These are phyloP conservation scores for Drosophila saltans DNA, from an alignment of 1,140 invertebrate species.

Conservation along the genomic window DNA sequence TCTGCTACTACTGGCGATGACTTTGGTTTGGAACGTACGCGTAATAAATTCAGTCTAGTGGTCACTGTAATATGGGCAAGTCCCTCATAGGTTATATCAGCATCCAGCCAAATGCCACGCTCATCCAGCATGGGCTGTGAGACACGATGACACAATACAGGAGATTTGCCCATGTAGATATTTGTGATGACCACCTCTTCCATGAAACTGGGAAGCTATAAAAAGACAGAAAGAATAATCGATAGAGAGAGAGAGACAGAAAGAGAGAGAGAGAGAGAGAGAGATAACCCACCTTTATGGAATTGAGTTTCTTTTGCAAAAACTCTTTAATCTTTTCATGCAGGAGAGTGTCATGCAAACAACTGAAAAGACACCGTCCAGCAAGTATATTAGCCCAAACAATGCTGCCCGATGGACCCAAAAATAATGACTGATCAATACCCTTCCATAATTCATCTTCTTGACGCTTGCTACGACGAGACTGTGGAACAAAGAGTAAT, in stretches of 20 bases:
- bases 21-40: conserved; percentile 84
- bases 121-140: conserved; percentile 91
- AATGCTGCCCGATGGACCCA: conserved; percentile 81
- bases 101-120: conserved; percentile 95
- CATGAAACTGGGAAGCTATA: conserved; percentile 92
- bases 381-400: conserved; percentile 91
- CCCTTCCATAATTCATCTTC: conserved; percentile 82
- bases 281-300: conserved; percentile 87
- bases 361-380: conserved; percentile 91
- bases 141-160: conserved; percentile 90
- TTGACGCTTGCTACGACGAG: conserved; percentile 70
- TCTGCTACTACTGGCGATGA: conserved; percentile 32
- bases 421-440: conserved; percentile 76
- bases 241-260: too few species aligned
- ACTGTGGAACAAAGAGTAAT: conserved; percentile 31
- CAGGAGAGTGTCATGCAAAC: conserved; percentile 87
- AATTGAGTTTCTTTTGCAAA: conserved; percentile 93
- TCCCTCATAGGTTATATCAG: conserved; percentile 95
- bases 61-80: conserved; percentile 95
- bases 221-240: fast-evolving
- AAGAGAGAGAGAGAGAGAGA: neutral
- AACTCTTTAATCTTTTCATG: conserved; percentile 88
- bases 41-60: conserved; percentile 97
- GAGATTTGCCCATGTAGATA: conserved; percentile 89
- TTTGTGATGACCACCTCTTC: conserved; percentile 91